Base-by-base conservation (phyloP, 1,140 invertebrate genomes). In the Bombus turneri region DNA sequence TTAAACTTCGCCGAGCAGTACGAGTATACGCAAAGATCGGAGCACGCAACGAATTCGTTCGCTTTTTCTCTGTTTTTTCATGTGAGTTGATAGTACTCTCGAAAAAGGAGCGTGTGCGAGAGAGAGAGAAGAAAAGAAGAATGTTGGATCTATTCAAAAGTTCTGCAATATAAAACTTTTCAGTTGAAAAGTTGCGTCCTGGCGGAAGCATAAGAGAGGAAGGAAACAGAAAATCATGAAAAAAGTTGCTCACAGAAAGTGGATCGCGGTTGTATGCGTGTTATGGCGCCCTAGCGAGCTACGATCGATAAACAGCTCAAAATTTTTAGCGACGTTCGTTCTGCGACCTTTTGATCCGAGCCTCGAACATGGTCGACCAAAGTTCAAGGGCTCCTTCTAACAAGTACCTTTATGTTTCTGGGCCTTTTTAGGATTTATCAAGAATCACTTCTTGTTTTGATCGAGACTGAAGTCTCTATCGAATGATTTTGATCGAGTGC, bases 151-250 rank as follows among this genome's bases (percentile, higher is more conserved):
- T 12, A 43, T 80, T n/a, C 28, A n/a, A 34, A 75, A 81, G 71
- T 75, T n/a, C 10, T 4, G 79, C 62, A 81, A 85, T 85, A 85
- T 85, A 43, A 73, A 85, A 80, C 43, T 75, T 80, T 81, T n/a
- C 43, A 34, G 39, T 31, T 41, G 31, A 18, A 68, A 75, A 47
- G 69, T 81, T 74, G 22, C 43, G 28, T 74, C 3, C 22, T 3
- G 22, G 2, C 53, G 43, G 25, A 47, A 39, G 10, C 41, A 22
- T n/a, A 13, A n/a, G 72, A 6, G 37, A 28, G 9, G 1, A 71
- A 79, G 43, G 66, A 77, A 66, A 68, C 18, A 25, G 37, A 66
- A 66, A 66, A 57, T 73, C 83, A 53, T 85, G 28, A 72, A 69
- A 81, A 74, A 81, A 81, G 69, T 85, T 85, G 18, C 18, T 8